A percentile compares a stretch with the other conserved stretches of the same genome.
phyloP scores from a whole-genome alignment of 2,888 invertebrate species.

The Cyclophora punctaria region DNA sequence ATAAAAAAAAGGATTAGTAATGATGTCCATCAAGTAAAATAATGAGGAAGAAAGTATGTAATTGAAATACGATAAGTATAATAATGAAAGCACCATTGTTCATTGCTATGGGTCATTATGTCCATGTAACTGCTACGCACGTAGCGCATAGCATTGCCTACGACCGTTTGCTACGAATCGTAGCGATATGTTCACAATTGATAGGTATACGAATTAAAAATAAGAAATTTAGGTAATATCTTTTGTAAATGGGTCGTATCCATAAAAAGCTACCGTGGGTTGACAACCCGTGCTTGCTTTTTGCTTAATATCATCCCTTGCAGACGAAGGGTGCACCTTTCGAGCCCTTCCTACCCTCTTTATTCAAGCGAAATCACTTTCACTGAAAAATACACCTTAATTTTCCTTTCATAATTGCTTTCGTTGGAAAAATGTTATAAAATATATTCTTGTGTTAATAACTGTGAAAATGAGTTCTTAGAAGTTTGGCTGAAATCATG shows the following conservation, averaged over 20 bases:
- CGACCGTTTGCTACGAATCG: no score
- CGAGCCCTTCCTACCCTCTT: constrained; percentile 38
- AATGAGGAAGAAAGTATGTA: no score
- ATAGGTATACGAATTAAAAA: not conserved
- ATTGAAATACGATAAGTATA: no score
- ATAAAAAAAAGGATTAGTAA: no score
- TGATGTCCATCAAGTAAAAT: no score
- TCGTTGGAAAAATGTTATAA: constrained; percentile 17
- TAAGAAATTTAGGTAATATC: not conserved
- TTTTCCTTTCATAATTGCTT: constrained; percentile 31
- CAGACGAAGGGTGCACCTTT: constrained; percentile 57
- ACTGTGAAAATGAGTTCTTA: constrained; percentile 14
- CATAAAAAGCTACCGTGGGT: constrained; percentile 20
- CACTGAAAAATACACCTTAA: constrained; percentile 46
- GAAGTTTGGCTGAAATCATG: not conserved
- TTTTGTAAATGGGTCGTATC: constrained; percentile 21
- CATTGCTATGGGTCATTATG: no score
- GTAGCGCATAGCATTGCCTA: no score
- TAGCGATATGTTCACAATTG: not conserved
- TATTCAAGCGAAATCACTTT: constrained; percentile 61
- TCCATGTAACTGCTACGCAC: no score
- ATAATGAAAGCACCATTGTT: no score
- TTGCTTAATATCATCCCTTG: constrained; percentile 60
- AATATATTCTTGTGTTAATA: constrained; percentile 20
- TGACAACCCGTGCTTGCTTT: constrained; percentile 35